Percentiles rank a stretch among this genome's conserved stretches.
Evolutionary conservation across 2,888 invertebrate genomes (phyloP).

Genomic region (Drosophila barbarae): DNA sequence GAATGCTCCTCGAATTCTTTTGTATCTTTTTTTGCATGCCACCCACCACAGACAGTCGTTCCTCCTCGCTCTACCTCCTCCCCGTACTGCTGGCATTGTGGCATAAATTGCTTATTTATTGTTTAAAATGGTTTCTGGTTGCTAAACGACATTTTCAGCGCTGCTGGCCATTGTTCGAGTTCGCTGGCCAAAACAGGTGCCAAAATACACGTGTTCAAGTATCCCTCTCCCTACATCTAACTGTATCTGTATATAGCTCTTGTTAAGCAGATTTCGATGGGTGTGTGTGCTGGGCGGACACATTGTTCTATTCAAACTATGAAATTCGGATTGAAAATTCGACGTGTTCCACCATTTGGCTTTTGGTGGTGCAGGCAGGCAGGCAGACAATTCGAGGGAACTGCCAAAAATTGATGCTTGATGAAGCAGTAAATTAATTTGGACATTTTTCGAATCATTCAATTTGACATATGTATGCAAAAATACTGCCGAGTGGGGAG

Average conservation of each 20-base stretch:
- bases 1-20: constrained; percentile 41
- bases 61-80: too few relatives aligned
- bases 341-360: constrained; percentile 12
- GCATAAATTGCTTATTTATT: constrained; percentile 74
- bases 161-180: constrained; percentile 50
- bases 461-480: constrained; percentile 7
- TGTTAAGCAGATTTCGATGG: constrained; percentile 20
- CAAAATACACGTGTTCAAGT: constrained; percentile 37
- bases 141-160: constrained; percentile 61
- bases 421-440: constrained; percentile 48
- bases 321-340: constrained; percentile 30
- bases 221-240: constrained; percentile 1
- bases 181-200: constrained; percentile 32
- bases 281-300: neutral
- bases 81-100: constrained; percentile 40
- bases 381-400: constrained; percentile 26
- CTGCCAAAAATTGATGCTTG: constrained; percentile 43
- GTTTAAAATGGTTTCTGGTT: constrained; percentile 69
- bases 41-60: constrained; percentile 24
- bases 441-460: constrained; percentile 40
- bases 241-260: constrained; percentile 10
- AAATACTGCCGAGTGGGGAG: constrained; percentile 11
- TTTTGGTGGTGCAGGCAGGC: constrained; percentile 20
- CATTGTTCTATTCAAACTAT: constrained; percentile 32
- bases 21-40: constrained; percentile 56